Percentiles rank a stretch among this genome's conserved stretches.
Evolutionary conservation across 1,140 invertebrate species (phyloP).

Genomic region (Procambarus virginalis): DNA sequence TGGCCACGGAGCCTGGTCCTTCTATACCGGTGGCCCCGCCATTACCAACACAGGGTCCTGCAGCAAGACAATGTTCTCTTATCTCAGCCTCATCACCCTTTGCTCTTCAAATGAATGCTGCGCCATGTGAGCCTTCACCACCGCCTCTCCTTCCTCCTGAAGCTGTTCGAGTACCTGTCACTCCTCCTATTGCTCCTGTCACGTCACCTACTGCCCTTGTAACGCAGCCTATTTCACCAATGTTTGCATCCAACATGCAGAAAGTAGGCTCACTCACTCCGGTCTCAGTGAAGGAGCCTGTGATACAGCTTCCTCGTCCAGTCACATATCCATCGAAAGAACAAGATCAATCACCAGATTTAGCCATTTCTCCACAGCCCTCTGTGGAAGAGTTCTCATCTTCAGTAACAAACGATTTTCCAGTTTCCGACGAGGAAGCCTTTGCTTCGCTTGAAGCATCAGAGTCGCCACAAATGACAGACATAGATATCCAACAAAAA

Average conservation of each 20-base stretch:
- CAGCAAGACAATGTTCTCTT: slow-evolving; percentile 72
- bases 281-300: not conserved
- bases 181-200: slow-evolving; percentile 10
- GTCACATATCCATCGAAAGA: not conserved
- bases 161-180: slow-evolving; percentile 39
- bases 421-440: not conserved
- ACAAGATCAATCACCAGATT: not conserved
- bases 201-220: not conserved
- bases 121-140: slow-evolving; percentile 36
- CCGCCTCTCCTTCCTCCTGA: slow-evolving; percentile 58
- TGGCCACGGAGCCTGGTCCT: slow-evolving; percentile 52
- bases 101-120: slow-evolving; percentile 64
- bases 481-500: not conserved
- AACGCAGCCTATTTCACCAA: not conserved
- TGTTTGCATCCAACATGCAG: not conserved
- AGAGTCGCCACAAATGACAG: not conserved
- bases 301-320: not conserved
- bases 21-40: slow-evolving; percentile 53
- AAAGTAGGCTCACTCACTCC: not conserved
- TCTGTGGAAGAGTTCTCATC: not conserved
- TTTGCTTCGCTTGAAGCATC: not conserved
- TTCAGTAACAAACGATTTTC: not conserved
- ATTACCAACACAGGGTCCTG: slow-evolving; percentile 76
- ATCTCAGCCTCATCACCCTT: slow-evolving; percentile 71
- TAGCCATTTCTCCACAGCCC: not conserved